A percentile compares a stretch with the other conserved stretches of the same genome.
Conservation (phyloP, 2,113 vertebrate genomes). For the Megaleporinus macrocephalus region DNA sequence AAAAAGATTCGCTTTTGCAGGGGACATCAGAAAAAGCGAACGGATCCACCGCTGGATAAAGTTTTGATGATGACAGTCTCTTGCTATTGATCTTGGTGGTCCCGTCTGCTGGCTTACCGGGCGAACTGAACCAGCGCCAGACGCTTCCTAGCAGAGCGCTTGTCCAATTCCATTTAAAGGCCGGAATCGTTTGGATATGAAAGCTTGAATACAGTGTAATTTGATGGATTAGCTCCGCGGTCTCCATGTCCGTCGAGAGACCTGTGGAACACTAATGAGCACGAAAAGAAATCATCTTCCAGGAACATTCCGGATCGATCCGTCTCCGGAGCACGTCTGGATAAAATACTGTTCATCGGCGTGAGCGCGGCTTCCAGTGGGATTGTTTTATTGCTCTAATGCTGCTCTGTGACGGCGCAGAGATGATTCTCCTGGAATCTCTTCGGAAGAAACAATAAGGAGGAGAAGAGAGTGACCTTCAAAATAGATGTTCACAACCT, state of each 20-base stretch:
- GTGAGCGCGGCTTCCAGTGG: background rate
- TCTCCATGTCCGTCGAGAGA: constrained; percentile 18
- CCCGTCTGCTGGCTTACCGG: background rate
- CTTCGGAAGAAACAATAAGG: too few relatives aligned
- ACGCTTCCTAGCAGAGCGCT: constrained; percentile 16
- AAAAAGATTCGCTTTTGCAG: too few relatives aligned
- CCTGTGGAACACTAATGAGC: constrained; percentile 33
- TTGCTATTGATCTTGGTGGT: background rate
- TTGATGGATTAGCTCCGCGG: constrained; percentile 39
- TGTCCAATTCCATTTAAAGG: constrained; percentile 20
- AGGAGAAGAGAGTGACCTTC: too few relatives aligned
- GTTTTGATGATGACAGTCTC: background rate
- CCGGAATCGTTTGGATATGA: constrained; percentile 27
- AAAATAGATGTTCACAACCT: too few relatives aligned
- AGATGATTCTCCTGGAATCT: too few relatives aligned
- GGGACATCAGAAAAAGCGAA: too few relatives aligned
- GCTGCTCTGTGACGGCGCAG: too few relatives aligned
- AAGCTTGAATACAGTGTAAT: constrained; percentile 41
- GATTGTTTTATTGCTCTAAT: too few relatives aligned
- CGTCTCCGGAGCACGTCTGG: background rate
- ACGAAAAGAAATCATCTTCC: background rate
- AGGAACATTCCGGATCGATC: background rate
- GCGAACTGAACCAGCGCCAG: constrained; percentile 30
- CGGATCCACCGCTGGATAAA: background rate
- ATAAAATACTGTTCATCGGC: background rate